Percentiles rank a stretch among this genome's conserved stretches.
phyloP scores from a whole-genome alignment of 2,797 vertebrate genomes.

The Liparis tanakae region DNA sequence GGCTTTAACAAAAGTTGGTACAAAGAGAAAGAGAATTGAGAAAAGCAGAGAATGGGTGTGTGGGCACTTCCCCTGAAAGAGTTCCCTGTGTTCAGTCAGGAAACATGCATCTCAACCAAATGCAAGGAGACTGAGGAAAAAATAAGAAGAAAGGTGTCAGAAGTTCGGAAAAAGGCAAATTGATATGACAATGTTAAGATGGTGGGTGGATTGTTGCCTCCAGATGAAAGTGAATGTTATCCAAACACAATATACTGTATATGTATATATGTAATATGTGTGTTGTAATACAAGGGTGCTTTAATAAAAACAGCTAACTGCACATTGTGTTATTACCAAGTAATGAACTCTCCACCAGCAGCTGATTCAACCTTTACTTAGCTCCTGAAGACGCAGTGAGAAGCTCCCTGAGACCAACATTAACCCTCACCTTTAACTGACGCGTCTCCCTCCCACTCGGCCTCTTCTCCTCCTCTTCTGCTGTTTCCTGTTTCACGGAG shows the following conservation, averaged over 20 bases:
- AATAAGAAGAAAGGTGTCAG: not conserved
- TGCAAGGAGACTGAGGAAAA: not conserved
- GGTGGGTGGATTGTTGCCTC: not conserved
- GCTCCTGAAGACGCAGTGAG: constrained; percentile 6
- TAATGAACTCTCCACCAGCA: constrained; percentile 25
- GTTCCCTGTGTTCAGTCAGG: constrained; percentile 17
- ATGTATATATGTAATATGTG: not conserved
- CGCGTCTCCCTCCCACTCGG: not conserved
- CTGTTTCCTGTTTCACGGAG: not conserved
- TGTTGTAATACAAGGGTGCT: constrained; percentile 27
- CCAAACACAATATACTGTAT: constrained; percentile 2
- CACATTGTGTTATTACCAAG: constrained; percentile 13
- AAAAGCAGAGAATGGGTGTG: constrained; percentile 1
- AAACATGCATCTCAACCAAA: constrained; percentile 19
- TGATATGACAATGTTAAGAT: not conserved
- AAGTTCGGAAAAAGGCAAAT: not conserved
- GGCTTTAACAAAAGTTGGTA: constrained; percentile 27
- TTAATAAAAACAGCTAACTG: constrained; percentile 11
- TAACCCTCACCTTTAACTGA: constrained; percentile 10
- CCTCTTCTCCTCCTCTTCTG: not conserved
- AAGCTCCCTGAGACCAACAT: constrained; percentile 9
- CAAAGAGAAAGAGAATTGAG: constrained; percentile 1
- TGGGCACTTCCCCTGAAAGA: constrained; percentile 25
- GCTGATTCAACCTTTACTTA: constrained; percentile 12
- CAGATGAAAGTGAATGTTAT: not conserved